phyloP scores from a whole-genome alignment of 2,888 invertebrate genomes.

The Calephelis perditalis region DNA sequence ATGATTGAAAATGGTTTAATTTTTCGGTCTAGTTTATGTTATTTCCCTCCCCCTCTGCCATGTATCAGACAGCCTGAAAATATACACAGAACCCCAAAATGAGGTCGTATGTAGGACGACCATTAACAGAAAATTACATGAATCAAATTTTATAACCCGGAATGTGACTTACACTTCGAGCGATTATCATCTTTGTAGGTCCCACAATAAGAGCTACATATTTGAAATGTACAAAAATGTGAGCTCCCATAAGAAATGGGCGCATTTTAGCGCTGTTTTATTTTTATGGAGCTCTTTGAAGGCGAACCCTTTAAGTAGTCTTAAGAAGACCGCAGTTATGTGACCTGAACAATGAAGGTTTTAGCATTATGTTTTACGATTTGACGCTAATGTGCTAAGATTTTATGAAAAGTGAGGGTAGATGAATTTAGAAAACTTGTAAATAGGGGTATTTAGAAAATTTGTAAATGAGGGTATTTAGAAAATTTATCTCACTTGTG shows the following conservation, averaged over 20 bases:
- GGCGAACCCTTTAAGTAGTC: constrained; percentile 12
- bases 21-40: too few species aligned
- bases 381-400: neutral
- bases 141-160: neutral
- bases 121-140: constrained; percentile 1
- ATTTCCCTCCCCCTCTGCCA: too few species aligned
- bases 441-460: too few species aligned
- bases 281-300: constrained; percentile 12
- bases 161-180: neutral
- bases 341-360: constrained; percentile 9
- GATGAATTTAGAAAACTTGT: too few species aligned
- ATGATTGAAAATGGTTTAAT: too few species aligned
- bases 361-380: constrained; percentile 5
- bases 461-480: too few species aligned
- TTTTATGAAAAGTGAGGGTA: too few species aligned
- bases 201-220: neutral
- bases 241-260: constrained; percentile 3
- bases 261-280: constrained; percentile 10
- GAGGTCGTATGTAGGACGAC: neutral
- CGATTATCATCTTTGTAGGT: neutral
- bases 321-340: constrained; percentile 11
- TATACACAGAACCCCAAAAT: too few species aligned
- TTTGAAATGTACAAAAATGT: neutral
- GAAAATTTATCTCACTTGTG: too few species aligned
- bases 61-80: too few species aligned